Percentiles rank a stretch among this genome's conserved stretches.
Evolutionary conservation across 2,113 vertebrate species (phyloP).

Genomic region (Ancistrus triradiatus): DNA sequence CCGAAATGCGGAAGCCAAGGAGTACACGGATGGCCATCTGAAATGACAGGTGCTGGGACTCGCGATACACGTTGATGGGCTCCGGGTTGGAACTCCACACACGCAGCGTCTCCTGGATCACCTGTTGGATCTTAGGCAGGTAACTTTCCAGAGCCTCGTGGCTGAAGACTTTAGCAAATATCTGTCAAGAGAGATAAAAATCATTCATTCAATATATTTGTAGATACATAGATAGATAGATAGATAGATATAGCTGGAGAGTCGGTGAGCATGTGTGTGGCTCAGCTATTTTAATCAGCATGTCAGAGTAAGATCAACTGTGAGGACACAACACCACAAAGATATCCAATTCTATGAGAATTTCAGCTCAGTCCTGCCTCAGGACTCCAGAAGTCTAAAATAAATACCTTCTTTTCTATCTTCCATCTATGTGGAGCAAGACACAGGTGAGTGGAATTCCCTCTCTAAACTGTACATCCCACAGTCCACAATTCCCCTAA

Average conservation of each 20-base stretch:
- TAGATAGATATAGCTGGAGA: not conserved
- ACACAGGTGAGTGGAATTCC: not conserved
- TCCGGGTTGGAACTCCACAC: constrained; percentile 90
- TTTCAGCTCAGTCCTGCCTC: not conserved
- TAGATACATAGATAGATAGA: too few relatives aligned
- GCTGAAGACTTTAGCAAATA: constrained; percentile 97
- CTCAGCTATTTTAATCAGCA: not conserved
- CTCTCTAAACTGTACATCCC: constrained; percentile 24
- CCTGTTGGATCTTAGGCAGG: constrained; percentile 93
- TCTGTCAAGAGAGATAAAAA: constrained; percentile 59
- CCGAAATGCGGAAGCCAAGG: constrained; percentile 87
- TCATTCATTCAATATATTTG: too few relatives aligned
- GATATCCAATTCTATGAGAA: not conserved
- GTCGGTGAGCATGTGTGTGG: not conserved
- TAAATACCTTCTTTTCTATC: constrained; percentile 5
- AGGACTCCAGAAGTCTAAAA: constrained; percentile 9
- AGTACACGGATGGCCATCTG: constrained; percentile 92
- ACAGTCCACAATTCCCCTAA: constrained; percentile 21
- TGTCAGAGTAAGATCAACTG: not conserved
- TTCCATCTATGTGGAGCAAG: not conserved
- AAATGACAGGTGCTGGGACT: constrained; percentile 90
- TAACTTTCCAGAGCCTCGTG: constrained; percentile 93
- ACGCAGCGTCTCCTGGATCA: constrained; percentile 90
- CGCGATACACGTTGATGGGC: constrained; percentile 91
- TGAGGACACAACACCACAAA: not conserved